phyloP scores from a whole-genome alignment of 2,113 vertebrate species.

The Electrona antarctica region DNA sequence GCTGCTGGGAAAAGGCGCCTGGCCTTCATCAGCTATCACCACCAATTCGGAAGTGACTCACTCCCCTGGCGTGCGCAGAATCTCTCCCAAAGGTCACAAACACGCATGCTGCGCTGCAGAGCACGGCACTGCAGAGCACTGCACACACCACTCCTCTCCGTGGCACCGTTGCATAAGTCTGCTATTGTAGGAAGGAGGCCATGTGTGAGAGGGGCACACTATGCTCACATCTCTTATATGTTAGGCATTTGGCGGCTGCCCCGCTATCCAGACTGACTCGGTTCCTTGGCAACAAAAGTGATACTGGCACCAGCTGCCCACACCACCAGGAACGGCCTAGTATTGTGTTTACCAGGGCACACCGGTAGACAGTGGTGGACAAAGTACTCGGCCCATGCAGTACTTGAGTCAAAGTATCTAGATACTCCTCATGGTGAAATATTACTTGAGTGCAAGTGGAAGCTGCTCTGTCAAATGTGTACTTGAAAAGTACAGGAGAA shows the following conservation, averaged over 20 bases:
- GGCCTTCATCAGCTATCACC: slow-evolving; percentile 63
- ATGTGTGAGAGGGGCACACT: neutral
- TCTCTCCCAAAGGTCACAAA: slow-evolving; percentile 52
- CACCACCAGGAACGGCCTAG: too few species aligned
- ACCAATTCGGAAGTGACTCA: slow-evolving; percentile 61
- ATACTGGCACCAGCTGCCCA: too few species aligned
- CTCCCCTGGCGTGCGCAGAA: slow-evolving; percentile 47
- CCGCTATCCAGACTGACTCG: too few species aligned
- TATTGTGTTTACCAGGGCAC: too few species aligned
- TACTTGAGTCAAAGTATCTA: too few species aligned
- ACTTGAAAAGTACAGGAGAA: too few species aligned
- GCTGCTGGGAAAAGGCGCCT: slow-evolving; percentile 47
- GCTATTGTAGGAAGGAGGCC: slow-evolving; percentile 11
- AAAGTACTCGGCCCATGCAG: too few species aligned
- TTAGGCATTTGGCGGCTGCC: slow-evolving; percentile 1
- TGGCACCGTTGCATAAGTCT: slow-evolving; percentile 53
- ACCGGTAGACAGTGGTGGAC: too few species aligned
- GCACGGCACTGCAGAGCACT: neutral
- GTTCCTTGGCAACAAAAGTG: too few species aligned
- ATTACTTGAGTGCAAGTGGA: too few species aligned
- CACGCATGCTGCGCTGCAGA: slow-evolving; percentile 10
- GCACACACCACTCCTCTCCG: slow-evolving; percentile 7
- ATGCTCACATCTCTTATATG: slow-evolving; percentile 31
- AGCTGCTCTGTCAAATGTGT: too few species aligned
- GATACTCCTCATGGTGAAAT: too few species aligned